Conservation (phyloP, 2,888 invertebrate genomes). For the Eupithecia tripunctaria region DNA sequence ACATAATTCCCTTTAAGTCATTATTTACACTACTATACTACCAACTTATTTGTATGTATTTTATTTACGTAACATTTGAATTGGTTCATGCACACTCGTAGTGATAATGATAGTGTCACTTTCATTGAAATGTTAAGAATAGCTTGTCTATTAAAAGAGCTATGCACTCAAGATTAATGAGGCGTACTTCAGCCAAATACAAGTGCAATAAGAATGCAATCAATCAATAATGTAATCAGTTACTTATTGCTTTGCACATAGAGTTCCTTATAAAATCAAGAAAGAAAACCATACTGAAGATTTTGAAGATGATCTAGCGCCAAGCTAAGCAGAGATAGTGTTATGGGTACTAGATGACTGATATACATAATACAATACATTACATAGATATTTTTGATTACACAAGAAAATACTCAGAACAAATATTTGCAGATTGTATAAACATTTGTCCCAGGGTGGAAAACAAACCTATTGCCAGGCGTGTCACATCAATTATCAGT, state of each 20-base stretch:
- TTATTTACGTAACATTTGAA: constrained; percentile 1
- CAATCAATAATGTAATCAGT: neutral
- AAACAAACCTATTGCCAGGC: too few species aligned
- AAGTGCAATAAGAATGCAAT: neutral
- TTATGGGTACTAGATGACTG: too few species aligned
- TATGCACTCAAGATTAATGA: constrained; percentile 7
- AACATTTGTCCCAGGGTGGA: too few species aligned
- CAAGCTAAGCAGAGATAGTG: too few species aligned
- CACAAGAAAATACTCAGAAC: too few species aligned
- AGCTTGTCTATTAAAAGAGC: constrained; percentile 6
- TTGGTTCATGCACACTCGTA: neutral
- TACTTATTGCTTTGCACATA: neutral
- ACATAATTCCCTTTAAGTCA: neutral
- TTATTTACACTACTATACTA: neutral
- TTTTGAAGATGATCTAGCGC: too few species aligned
- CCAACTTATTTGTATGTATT: neutral
- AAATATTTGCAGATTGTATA: too few species aligned
- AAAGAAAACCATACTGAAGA: neutral
- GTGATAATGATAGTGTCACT: constrained; percentile 15
- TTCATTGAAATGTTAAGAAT: constrained; percentile 10
- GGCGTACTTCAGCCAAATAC: neutral
- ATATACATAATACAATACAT: too few species aligned
- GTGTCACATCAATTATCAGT: too few species aligned
- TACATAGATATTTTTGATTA: too few species aligned
- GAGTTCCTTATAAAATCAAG: neutral